Evolutionary conservation across 2,113 vertebrate genomes (phyloP).

Genomic region (Brachypteracias leptosomus): DNA sequence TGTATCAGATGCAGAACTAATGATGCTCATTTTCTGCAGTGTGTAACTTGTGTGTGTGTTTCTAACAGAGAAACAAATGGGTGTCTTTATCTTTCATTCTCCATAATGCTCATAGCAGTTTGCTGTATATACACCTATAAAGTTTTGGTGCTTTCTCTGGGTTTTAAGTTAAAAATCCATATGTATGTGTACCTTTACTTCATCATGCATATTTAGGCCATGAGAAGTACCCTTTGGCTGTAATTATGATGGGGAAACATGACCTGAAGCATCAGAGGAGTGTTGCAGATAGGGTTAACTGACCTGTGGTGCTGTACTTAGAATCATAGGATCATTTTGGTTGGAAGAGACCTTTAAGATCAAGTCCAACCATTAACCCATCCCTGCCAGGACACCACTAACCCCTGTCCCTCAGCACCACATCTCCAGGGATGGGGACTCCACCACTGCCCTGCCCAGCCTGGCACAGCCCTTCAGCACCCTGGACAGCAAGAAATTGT

Average conservation of each 20-base stretch:
- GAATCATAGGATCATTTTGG: not conserved
- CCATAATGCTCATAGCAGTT: not conserved
- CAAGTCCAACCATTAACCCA: too few species aligned
- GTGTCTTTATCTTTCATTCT: not conserved
- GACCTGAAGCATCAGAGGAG: not conserved
- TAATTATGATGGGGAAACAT: not conserved
- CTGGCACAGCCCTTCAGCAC: too few species aligned
- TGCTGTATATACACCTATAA: not conserved
- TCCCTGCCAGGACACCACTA: not conserved
- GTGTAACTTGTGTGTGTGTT: not conserved
- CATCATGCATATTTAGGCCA: not conserved
- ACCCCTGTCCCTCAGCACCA: not conserved
- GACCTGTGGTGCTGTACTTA: not conserved
- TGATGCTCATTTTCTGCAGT: not conserved
- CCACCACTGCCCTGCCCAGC: too few species aligned
- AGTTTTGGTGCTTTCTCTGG: not conserved
- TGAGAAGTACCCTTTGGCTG: not conserved
- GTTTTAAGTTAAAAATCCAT: not conserved
- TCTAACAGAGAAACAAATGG: not conserved
- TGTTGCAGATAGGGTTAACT: not conserved
- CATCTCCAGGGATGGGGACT: not conserved
- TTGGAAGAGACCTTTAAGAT: not conserved
- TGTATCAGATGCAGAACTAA: slow-evolving; percentile 4
- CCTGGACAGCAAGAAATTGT: too few species aligned
- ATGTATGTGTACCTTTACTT: not conserved